Conservation (phyloP, 2,888 invertebrate species). For the Cephus nigrinus region DNA sequence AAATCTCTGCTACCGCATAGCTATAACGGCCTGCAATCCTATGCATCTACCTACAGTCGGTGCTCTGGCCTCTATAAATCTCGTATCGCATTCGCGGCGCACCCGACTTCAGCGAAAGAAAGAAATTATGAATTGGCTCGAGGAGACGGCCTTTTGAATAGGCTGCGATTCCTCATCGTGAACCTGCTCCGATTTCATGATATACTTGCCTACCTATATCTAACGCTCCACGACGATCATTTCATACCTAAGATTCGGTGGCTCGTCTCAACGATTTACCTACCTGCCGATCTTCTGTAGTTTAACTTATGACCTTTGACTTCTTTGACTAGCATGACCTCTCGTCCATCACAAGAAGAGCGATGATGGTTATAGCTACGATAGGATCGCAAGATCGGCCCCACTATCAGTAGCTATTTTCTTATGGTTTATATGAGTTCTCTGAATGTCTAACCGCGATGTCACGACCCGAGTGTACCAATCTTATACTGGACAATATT, state of each 20-base stretch:
- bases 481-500: neutral
- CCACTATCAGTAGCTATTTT: neutral
- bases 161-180: neutral
- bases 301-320: neutral
- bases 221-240: neutral
- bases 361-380: neutral
- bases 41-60: neutral
- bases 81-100: neutral
- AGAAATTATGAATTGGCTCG: neutral
- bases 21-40: neutral
- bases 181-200: neutral
- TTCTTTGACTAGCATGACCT: neutral
- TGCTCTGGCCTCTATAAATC: neutral
- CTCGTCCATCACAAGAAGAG: neutral
- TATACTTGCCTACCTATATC: neutral
- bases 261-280: neutral
- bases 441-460: neutral
- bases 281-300: neutral
- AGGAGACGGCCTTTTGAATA: neutral
- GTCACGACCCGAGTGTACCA: neutral
- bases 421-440: neutral
- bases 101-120: neutral
- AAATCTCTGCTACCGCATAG: constrained; percentile 25
- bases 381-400: neutral
- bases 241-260: neutral